phyloP scores from a whole-genome alignment of 2,797 vertebrate species.

The Euphonia xanthogaster region DNA sequence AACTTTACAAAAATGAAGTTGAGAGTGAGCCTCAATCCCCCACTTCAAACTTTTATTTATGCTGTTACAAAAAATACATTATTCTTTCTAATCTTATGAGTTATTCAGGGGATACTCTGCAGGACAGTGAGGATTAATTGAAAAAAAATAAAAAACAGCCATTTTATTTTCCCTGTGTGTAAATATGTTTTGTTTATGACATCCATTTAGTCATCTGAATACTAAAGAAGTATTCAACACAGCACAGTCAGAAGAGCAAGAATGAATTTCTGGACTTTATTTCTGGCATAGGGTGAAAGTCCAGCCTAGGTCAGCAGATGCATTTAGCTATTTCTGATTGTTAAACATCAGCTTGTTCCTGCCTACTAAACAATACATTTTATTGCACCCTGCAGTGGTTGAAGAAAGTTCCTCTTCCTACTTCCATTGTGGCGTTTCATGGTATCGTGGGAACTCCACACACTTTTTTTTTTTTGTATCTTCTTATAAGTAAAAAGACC shows the following conservation, averaged over 20 bases:
- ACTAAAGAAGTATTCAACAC: neutral
- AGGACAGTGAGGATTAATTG: neutral
- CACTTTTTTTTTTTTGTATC: neutral
- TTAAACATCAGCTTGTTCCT: neutral
- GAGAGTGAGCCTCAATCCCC: rapidly evolving
- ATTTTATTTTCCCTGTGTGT: neutral
- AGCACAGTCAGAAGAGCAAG: neutral
- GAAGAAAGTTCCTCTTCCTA: neutral
- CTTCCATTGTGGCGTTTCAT: neutral
- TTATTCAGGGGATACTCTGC: neutral
- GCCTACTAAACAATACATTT: neutral
- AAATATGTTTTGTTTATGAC: neutral
- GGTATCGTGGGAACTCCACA: neutral
- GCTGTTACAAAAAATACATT: neutral
- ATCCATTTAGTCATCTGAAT: neutral
- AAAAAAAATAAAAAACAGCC: neutral
- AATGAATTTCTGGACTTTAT: neutral
- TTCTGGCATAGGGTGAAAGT: neutral
- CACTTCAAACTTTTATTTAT: neutral
- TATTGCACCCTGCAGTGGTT: rapidly evolving
- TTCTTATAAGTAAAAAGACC: neutral
- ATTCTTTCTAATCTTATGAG: neutral
- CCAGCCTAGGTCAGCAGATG: neutral
- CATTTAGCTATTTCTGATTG: neutral
- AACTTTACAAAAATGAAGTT: neutral